These are phyloP conservation scores for Tenthredo distinguenda DNA, from an alignment of 2,888 invertebrate genomes.

Conservation along the genomic window DNA sequence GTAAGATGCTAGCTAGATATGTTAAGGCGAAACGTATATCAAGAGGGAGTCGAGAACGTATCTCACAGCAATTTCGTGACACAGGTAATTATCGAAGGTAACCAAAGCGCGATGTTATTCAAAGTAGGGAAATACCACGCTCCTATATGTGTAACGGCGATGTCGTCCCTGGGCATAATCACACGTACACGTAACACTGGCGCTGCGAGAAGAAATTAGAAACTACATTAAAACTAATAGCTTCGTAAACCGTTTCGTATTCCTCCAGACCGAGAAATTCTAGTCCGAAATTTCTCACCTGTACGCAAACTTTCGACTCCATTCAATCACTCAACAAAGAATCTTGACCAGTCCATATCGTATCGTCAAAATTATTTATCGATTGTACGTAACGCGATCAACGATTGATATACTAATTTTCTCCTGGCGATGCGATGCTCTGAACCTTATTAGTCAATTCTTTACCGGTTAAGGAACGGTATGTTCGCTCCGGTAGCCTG, in stretches of 20 bases:
- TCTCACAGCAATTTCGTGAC: slow-evolving; percentile 36
- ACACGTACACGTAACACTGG: slow-evolving; percentile 13
- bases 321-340: background rate
- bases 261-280: slow-evolving; percentile 1
- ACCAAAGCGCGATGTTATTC: slow-evolving; percentile 38
- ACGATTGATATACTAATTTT: background rate
- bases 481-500: background rate
- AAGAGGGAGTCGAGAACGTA: slow-evolving; percentile 12
- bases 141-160: background rate
- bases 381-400: background rate
- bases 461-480: slow-evolving; percentile 15
- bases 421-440: background rate
- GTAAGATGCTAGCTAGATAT: slow-evolving; percentile 37
- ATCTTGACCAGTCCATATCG: background rate
- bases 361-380: background rate
- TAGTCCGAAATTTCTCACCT: slow-evolving; percentile 24
- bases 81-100: slow-evolving; percentile 50
- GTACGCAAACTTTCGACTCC: background rate
- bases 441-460: slow-evolving; percentile 34
- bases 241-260: slow-evolving; percentile 31
- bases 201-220: slow-evolving; percentile 18
- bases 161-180: slow-evolving; percentile 23
- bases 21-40: slow-evolving; percentile 13
- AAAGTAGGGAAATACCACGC: slow-evolving; percentile 7
- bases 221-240: slow-evolving; percentile 38